Conservation (phyloP, 1,140 invertebrate genomes). For the Nebria ingens region DNA sequence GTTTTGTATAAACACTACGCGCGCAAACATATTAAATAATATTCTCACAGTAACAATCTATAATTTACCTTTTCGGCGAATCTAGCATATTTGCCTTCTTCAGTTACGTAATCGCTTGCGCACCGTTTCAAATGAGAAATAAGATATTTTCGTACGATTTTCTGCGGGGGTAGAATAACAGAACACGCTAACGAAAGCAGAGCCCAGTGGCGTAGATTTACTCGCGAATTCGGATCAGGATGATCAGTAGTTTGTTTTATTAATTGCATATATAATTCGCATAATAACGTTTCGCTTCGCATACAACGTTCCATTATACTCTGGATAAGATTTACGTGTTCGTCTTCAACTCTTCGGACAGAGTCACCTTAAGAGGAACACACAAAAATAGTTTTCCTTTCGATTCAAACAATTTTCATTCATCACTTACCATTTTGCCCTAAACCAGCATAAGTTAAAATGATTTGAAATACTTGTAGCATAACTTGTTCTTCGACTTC, state of each 20-base stretch:
- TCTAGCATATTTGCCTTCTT: constrained; percentile 89
- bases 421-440: constrained; percentile 59
- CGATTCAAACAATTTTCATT: not conserved
- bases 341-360: constrained; percentile 59
- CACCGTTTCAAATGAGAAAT: constrained; percentile 83
- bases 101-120: constrained; percentile 77
- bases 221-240: constrained; percentile 78
- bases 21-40: constrained; percentile 12
- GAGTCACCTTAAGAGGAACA: constrained; percentile 23
- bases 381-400: too few relatives aligned
- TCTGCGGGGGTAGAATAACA: constrained; percentile 74
- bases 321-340: constrained; percentile 81
- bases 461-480: constrained; percentile 64
- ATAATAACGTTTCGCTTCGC: constrained; percentile 75
- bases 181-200: constrained; percentile 80
- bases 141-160: constrained; percentile 76
- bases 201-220: constrained; percentile 86
- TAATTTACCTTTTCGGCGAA: constrained; percentile 75
- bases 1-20: constrained; percentile 70
- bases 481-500: constrained; percentile 79
- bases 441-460: constrained; percentile 74
- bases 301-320: constrained; percentile 81
- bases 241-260: constrained; percentile 89
- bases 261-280: constrained; percentile 86
- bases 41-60: not conserved